These are phyloP conservation scores for Maniola hyperantus DNA, from an alignment of 2,888 invertebrate species.

Conservation along the genomic window DNA sequence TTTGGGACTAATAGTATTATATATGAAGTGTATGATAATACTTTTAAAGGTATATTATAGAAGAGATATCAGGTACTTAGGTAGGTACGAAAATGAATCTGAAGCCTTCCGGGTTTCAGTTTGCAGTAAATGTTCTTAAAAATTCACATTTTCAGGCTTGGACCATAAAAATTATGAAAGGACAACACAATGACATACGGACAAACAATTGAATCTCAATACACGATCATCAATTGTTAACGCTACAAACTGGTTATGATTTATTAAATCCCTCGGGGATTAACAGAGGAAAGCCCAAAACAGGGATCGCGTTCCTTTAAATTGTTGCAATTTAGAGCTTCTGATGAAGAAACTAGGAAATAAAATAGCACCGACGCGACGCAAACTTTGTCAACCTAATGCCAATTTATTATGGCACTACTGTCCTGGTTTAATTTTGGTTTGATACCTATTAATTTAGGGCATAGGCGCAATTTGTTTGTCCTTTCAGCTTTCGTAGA, in stretches of 20 bases:
- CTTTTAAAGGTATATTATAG: too few species aligned
- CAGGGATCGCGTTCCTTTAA: neutral
- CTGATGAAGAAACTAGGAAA: constrained; percentile 1
- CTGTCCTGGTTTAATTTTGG: constrained; percentile 6
- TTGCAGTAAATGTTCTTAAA: too few species aligned
- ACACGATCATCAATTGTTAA: constrained; percentile 40
- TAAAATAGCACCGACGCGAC: neutral
- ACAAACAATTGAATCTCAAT: constrained; percentile 28
- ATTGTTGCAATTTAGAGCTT: neutral
- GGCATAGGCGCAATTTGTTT: neutral
- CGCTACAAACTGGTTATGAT: constrained; percentile 39
- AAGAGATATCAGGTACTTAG: too few species aligned
- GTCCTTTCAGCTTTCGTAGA: neutral
- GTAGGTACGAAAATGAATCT: too few species aligned
- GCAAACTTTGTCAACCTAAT: neutral
- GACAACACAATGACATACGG: neutral
- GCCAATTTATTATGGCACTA: constrained; percentile 5
- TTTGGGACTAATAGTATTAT: too few species aligned
- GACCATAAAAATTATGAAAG: too few species aligned
- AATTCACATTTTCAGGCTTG: too few species aligned
- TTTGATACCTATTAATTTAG: neutral
- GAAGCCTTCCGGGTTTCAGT: too few species aligned
- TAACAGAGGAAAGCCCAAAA: neutral
- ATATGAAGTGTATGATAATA: too few species aligned
- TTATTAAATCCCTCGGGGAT: constrained; percentile 34